Base-by-base conservation (phyloP, 2,797 vertebrate genomes). In the Microctenopoma stevenorrisi region DNA sequence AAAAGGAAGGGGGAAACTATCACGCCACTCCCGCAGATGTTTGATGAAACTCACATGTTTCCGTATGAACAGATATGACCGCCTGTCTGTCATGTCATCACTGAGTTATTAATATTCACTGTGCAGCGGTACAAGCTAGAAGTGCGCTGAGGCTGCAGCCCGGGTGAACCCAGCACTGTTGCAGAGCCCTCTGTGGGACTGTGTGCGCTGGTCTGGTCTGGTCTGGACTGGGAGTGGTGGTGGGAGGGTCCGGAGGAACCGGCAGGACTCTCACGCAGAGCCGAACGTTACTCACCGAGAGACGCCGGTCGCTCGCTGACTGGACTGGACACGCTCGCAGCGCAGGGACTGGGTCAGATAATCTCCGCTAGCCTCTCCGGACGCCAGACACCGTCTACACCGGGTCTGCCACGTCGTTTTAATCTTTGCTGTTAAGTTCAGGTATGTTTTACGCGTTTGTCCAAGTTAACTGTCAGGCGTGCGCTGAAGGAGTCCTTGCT, bases 221-320 rank as follows among this genome's bases (percentile, higher is more conserved):
- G 22, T 54, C 6, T 25, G 61, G 57, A 43, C 44, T 64, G 76
- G 79, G 78, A 81, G 76, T 25, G 65, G 86, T 87, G 84, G 33
- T 35, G 33, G 90, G 88, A 81, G 83, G 81, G 81, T 71, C 76
- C 18, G 61, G 51, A 82, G 69, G 42, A 71, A 70, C 72, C 64
- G 77, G 71, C 74, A 77, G 70, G 56, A 66, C 67, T 59, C 43
- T 10, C 65, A 30, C 59, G 30, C 54, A 6, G 16, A 7, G 26
- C 28, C 14, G 64, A 15, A 42, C 52, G 62, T 42, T 59, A 55
- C 58, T 55, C 38, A 14, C 72, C 18, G 78, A 51, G 71, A 43
- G 47, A 64, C 59, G 61, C 42, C 57, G 76, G 51, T 61, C 73
- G 76, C 59, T 40, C 30, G 55, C 30, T 38, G 52, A 15, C 58